Conservation (phyloP, 64 coral and sea anemone genomes). For the Dendrophyllia cribrosa region DNA sequence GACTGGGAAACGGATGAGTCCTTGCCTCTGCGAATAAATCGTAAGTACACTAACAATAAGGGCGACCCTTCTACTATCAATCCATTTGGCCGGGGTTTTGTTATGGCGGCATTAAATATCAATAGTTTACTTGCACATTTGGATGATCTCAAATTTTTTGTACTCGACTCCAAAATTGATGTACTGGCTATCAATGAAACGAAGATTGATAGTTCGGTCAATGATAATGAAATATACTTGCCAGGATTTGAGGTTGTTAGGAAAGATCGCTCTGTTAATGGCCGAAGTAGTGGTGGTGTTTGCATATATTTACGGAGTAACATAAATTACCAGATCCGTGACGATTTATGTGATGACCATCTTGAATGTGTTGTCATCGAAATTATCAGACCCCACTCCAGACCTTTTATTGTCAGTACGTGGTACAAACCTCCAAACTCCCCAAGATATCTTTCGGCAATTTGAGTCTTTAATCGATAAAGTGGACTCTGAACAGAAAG, state of each 20-base stretch:
- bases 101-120: conserved; percentile 50
- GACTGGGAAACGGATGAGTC: no score
- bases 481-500: conserved; percentile 42
- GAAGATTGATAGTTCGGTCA: conserved; percentile 12
- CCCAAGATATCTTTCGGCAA: background rate
- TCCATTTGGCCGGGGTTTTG: conserved; percentile 31
- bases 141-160: conserved; percentile 31
- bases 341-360: background rate
- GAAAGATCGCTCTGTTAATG: conserved; percentile 16
- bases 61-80: background rate
- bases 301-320: conserved; percentile 60
- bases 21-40: background rate
- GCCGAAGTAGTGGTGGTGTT: conserved; percentile 43
- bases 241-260: conserved; percentile 31
- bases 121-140: conserved; percentile 53
- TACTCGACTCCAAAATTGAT: conserved; percentile 30
- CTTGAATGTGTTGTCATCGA: conserved; percentile 25
- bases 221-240: conserved; percentile 22
- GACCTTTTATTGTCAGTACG: background rate
- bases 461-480: conserved; percentile 30
- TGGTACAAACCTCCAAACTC: conserved; percentile 52
- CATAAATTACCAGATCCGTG: conserved; percentile 34
- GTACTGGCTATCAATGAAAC: conserved; percentile 13
- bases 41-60: background rate
- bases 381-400: conserved; percentile 24